Base-by-base conservation (phyloP, 2,113 vertebrate species). In the Setophaga coronata region DNA sequence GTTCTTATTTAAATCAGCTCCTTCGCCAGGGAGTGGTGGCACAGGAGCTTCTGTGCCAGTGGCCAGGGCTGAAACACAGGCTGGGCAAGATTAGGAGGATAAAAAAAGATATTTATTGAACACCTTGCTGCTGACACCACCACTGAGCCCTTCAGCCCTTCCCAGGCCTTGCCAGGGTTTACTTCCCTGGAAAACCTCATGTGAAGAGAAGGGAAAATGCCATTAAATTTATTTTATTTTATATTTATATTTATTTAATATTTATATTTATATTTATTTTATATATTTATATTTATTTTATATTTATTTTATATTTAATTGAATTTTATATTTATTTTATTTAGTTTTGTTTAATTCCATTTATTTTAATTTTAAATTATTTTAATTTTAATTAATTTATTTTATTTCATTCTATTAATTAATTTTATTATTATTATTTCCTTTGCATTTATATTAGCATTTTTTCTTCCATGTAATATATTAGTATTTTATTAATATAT, bases 1-100 rank as follows among this genome's bases (percentile, higher is more conserved):
- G 97, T 95, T 97, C 96, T 91, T 89, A 91, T 97, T 96, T 89
- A 96, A 97, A 97, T 95, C 58, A 38, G 65, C 95, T 95, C 40
- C 91, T 95, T 81, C 17, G 50, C 6, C 47, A 50, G 91, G 89
- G 71, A 50, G 69, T 13, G 70, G 81, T 45, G 61, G 67, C 58
- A 8, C 1, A 1, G 67, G 42, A 93, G 28, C 10, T 11, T 36
- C 12, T 38, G 54, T 29, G 42, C 18, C 65, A 3, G 5, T 1
- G 50, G 25, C 61, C 77, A 50, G 57, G 3, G 58, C 12, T 50
- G 21, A 2, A 15, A 33, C 57, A 50, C 16, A 7, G 57, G 34
- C 21, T 20, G 4, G 45, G 1, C 9, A 33, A 12, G 10, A 21
- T 16, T 1, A 15, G 12, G 17, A 50, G 21, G 9, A 36, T 33